A percentile compares a stretch with the other conserved stretches of the same genome.
These are phyloP conservation scores for Casuarius casuarius DNA, from an alignment of 2,113 vertebrate species.

Conservation along the genomic window DNA sequence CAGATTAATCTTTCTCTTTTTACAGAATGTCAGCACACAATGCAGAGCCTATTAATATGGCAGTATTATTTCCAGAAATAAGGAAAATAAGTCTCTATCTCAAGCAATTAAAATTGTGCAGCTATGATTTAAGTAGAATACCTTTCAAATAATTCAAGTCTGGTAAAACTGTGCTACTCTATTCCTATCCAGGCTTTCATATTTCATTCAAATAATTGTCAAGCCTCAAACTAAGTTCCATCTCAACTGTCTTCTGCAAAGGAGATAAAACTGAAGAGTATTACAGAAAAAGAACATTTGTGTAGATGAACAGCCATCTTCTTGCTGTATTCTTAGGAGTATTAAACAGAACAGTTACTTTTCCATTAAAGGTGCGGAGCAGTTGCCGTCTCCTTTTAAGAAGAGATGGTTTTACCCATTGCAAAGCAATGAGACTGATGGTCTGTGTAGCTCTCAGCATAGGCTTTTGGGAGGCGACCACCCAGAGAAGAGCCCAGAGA, in stretches of 20 bases:
- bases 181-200: not conserved
- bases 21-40: constrained; percentile 28
- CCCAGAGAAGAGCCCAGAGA: accelerated
- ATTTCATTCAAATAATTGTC: constrained; percentile 46
- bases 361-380: not conserved
- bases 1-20: constrained; percentile 43
- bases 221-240: not conserved
- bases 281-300: constrained; percentile 5
- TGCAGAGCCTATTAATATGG: constrained; percentile 33
- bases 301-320: not conserved
- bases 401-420: not conserved
- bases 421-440: not conserved
- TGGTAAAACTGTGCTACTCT: not conserved
- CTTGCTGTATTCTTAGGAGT: not conserved
- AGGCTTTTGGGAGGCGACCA: not conserved
- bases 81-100: constrained; percentile 44
- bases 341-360: not conserved
- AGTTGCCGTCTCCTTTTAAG: not conserved
- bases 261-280: constrained; percentile 20
- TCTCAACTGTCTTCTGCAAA: not conserved
- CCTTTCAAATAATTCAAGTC: constrained; percentile 49
- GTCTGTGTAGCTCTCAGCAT: not conserved
- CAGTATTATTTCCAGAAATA: constrained; percentile 49
- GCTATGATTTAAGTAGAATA: constrained; percentile 36
- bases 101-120: constrained; percentile 52